Base-by-base conservation (phyloP, 1,140 invertebrate species). In the Drosophila ohnishii region DNA sequence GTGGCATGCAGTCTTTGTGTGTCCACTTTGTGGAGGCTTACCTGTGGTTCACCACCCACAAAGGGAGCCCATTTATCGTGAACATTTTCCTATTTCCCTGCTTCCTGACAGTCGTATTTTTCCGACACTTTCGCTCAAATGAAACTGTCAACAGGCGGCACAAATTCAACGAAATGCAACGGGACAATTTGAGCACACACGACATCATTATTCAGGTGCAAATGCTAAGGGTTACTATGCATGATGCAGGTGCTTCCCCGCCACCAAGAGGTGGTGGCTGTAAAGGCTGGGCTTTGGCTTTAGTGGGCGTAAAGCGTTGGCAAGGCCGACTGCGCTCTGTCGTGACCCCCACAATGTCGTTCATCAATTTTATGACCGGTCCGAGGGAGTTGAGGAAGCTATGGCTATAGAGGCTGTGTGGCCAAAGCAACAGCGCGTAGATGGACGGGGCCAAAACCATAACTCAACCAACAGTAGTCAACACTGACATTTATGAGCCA, bases 121-220 rank as follows among this genome's bases (percentile, higher is more conserved):
- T 25, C 32, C 59, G 45, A 39, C 62, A 59, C 62, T 75, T 67
- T 50, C 40, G 14, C 50, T 70, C 58, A 75, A 83, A 82, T 79
- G 75, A 79, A 83, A 69, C 71, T 84, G 80, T 80, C 76, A 76
- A 60, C 70, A 75, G 48, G 50, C 53, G 45, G 61, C 70, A 56
- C 40, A 60, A 56, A 62, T 59, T 80, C 51, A 70, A 53, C 65
- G 62, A 62, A 69, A 48, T 32, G 56, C 75, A 60, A 47, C 40
- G 50, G 47, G 56, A 70, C 57, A 72, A 84, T 84, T 84, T 76
- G 47, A 72, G 47, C 51, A 30, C 58, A 50, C 34, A 65, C 50
- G 55, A 58, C 77, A 80, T 65, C 59, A 70, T 80, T 80, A 80
- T 83, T 77, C 57, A 80, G 81, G 69, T 75, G 82, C 58, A 82